phyloP scores from a whole-genome alignment of 2,797 vertebrate genomes.

The Huso huso region DNA sequence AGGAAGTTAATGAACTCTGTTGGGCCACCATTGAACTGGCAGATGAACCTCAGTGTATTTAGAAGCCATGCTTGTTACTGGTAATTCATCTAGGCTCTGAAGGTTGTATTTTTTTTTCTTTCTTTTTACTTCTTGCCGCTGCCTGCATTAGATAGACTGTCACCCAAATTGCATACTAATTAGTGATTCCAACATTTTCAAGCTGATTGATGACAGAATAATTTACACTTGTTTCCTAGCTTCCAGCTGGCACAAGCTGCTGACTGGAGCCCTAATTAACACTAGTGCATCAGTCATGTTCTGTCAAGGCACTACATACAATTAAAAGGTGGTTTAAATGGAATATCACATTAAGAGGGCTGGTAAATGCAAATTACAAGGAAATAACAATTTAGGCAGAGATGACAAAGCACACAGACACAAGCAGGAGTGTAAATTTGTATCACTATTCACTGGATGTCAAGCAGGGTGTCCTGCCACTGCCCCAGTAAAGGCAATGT shows the following conservation, averaged over 20 bases:
- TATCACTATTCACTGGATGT: conserved; percentile 1
- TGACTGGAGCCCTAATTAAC: conserved; percentile 93
- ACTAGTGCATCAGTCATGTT: conserved; percentile 91
- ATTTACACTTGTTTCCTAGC: conserved; percentile 92
- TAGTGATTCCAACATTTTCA: conserved; percentile 93
- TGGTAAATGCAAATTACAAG: conserved; percentile 70
- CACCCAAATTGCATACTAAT: conserved; percentile 96
- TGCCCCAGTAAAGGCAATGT: conserved; percentile 1
- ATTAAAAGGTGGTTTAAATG: conserved; percentile 91
- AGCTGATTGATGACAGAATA: conserved; percentile 98
- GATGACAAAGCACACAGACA: conserved; percentile 8
- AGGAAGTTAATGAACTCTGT: conserved; percentile 79
- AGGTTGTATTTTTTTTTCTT: conserved; percentile 29
- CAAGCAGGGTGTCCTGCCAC: background rate
- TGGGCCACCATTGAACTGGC: conserved; percentile 72
- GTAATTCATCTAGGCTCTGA: conserved; percentile 68
- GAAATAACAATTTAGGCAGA: conserved; percentile 61
- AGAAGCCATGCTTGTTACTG: conserved; percentile 66
- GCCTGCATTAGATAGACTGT: conserved; percentile 90
- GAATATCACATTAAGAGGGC: conserved; percentile 85
- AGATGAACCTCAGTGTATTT: conserved; percentile 76
- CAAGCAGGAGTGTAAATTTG: background rate
- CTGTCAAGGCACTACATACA: conserved; percentile 88
- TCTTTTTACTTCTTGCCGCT: conserved; percentile 51
- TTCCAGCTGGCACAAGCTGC: conserved; percentile 92